A percentile compares a stretch with the other conserved stretches of the same genome.
Evolutionary conservation across 2,797 vertebrate species (phyloP).

Genomic region (Emydoidea blandingii): DNA sequence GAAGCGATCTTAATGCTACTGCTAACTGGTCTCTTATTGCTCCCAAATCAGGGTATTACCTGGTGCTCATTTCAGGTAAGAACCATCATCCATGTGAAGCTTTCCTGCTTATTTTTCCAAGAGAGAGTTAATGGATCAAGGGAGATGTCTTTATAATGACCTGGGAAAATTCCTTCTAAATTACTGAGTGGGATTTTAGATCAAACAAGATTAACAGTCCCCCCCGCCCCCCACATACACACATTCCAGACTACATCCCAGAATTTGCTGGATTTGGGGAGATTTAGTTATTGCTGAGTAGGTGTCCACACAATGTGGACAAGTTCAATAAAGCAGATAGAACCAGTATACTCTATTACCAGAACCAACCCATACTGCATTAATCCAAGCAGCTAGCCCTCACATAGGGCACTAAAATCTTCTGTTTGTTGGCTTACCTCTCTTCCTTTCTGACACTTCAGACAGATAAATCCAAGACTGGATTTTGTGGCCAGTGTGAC

Average conservation of each 20-base stretch:
- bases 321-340: slow-evolving; percentile 6
- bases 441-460: neutral
- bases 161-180: neutral
- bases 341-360: neutral
- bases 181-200: neutral
- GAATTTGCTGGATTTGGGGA: neutral
- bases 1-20: neutral
- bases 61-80: neutral
- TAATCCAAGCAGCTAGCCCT: neutral
- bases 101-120: neutral
- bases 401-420: neutral
- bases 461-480: neutral
- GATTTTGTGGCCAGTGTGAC: neutral
- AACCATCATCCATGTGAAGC: neutral
- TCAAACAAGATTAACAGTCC: neutral
- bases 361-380: fast-evolving
- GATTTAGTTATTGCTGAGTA: neutral
- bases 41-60: neutral
- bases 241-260: neutral
- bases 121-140: neutral
- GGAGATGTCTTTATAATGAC: neutral
- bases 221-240: neutral
- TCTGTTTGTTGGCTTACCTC: neutral
- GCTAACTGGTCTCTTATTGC: neutral
- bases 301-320: fast-evolving